Percentiles rank a stretch among this genome's conserved stretches.
Conservation (phyloP, 2,888 invertebrate genomes). For the Myathropa florea region DNA sequence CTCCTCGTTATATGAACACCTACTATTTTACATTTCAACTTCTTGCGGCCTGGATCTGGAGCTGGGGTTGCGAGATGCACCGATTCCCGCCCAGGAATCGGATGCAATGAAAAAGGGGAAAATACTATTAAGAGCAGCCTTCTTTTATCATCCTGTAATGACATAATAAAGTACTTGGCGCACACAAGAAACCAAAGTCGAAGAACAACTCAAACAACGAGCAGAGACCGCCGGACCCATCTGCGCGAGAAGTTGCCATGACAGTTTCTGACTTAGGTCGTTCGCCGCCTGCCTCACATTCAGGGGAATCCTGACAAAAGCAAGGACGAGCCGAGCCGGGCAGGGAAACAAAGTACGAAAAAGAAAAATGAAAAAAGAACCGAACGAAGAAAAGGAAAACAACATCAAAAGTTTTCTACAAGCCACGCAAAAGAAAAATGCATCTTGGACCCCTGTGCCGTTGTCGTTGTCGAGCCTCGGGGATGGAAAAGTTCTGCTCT, state of each 20-base stretch:
- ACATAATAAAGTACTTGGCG: conserved; percentile 67
- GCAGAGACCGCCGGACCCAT: conserved; percentile 45
- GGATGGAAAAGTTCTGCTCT: conserved; percentile 44
- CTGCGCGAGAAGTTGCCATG: conserved; percentile 63
- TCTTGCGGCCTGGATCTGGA: conserved; percentile 12
- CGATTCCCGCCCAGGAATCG: conserved; percentile 8
- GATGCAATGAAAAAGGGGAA: conserved; percentile 19
- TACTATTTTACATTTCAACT: conserved; percentile 63
- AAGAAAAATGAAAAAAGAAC: not conserved
- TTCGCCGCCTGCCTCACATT: conserved; percentile 32
- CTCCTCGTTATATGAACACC: conserved; percentile 57
- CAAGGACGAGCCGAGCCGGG: not conserved
- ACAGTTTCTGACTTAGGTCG: conserved; percentile 55
- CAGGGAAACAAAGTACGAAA: not conserved
- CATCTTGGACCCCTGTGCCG: conserved; percentile 20
- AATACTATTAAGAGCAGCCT: conserved; percentile 52
- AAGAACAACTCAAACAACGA: not conserved
- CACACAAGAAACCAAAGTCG: conserved; percentile 25
- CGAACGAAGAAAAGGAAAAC: conserved; percentile 33
- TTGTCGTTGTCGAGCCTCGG: not conserved
- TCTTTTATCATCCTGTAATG: conserved; percentile 68
- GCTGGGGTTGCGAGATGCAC: conserved; percentile 1
- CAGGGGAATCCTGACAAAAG: conserved; percentile 26
- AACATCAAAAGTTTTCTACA: conserved; percentile 58
- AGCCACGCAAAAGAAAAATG: conserved; percentile 52